Conservation (phyloP, 92 coral and sea anemone species). For the Ricordea florida region DNA sequence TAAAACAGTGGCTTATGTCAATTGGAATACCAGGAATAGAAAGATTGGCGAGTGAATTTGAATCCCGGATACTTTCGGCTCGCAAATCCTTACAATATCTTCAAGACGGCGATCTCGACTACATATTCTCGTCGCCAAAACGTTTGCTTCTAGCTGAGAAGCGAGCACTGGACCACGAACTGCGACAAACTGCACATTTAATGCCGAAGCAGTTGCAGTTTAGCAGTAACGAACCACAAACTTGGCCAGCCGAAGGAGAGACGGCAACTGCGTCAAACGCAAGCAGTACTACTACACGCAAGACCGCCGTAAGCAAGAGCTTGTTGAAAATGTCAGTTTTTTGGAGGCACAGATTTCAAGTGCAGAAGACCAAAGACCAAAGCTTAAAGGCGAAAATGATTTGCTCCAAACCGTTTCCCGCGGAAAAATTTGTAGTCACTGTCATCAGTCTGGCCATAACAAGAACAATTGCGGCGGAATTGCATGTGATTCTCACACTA, state of each 20-base stretch:
- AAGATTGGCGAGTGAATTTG: neutral
- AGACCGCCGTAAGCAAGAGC: slow-evolving; percentile 27
- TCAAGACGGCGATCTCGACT: slow-evolving; percentile 13
- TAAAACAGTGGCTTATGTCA: neutral
- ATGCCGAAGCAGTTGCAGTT: slow-evolving; percentile 6
- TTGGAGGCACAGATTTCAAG: slow-evolving; percentile 39
- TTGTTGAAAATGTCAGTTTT: slow-evolving; percentile 43
- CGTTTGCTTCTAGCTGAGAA: slow-evolving; percentile 28
- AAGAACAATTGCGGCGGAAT: slow-evolving; percentile 19
- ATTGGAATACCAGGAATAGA: slow-evolving; percentile 24
- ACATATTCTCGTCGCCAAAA: slow-evolving; percentile 22
- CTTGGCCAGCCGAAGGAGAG: slow-evolving; percentile 8
- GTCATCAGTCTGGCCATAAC: slow-evolving; percentile 39
- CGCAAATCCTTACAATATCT: neutral
- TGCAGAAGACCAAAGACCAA: slow-evolving; percentile 30
- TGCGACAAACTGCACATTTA: slow-evolving; percentile 3
- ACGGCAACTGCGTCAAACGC: slow-evolving; percentile 10
- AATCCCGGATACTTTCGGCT: neutral
- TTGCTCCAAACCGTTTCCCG: slow-evolving; percentile 26
- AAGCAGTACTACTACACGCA: neutral
- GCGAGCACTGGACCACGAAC: slow-evolving; percentile 22
- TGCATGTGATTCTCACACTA: slow-evolving; percentile 33
- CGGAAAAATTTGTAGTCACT: slow-evolving; percentile 33
- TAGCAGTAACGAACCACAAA: neutral
- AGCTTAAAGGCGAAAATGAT: slow-evolving; percentile 25